Percentiles rank a stretch among this genome's conserved stretches.
phyloP scores from a whole-genome alignment of 2,888 invertebrate genomes.

The Geotrupes spiniger region DNA sequence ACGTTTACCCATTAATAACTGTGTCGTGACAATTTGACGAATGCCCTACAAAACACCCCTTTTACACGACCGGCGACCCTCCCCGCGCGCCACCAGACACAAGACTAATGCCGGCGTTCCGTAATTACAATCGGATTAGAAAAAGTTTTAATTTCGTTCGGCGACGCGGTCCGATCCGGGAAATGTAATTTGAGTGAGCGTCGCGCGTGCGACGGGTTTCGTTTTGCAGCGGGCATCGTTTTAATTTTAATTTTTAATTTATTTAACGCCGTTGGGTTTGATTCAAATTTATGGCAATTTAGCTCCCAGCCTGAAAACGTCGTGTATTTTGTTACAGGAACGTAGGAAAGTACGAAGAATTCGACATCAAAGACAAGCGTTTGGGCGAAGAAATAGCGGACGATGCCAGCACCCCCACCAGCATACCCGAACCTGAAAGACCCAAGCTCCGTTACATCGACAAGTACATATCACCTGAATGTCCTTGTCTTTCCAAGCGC shows the following conservation, averaged over 20 bases:
- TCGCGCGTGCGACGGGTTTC: no score
- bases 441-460: slow-evolving; percentile 85
- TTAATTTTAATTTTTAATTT: no score
- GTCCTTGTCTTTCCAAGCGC: slow-evolving; percentile 81
- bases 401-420: slow-evolving; percentile 68
- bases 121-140: slow-evolving; percentile 3
- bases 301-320: no score
- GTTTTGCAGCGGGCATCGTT: no score
- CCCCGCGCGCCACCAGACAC: background rate
- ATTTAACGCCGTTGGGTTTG: no score
- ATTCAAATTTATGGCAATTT: no score
- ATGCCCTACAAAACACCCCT: slow-evolving; percentile 57
- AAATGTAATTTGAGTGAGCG: no score
- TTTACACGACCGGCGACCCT: slow-evolving; percentile 24
- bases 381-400: slow-evolving; percentile 51
- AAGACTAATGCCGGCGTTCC: background rate
- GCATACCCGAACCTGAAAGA: slow-evolving; percentile 78
- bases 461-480: slow-evolving; percentile 82
- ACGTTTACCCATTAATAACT: slow-evolving; percentile 47
- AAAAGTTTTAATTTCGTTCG: background rate
- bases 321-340: slow-evolving; percentile 15
- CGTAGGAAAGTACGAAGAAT: slow-evolving; percentile 13
- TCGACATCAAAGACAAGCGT: slow-evolving; percentile 9
- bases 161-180: no score
- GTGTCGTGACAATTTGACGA: slow-evolving; percentile 48